These are phyloP conservation scores for Madoqua kirkii DNA, from an alignment of 2,113 vertebrate species.

Conservation along the genomic window DNA sequence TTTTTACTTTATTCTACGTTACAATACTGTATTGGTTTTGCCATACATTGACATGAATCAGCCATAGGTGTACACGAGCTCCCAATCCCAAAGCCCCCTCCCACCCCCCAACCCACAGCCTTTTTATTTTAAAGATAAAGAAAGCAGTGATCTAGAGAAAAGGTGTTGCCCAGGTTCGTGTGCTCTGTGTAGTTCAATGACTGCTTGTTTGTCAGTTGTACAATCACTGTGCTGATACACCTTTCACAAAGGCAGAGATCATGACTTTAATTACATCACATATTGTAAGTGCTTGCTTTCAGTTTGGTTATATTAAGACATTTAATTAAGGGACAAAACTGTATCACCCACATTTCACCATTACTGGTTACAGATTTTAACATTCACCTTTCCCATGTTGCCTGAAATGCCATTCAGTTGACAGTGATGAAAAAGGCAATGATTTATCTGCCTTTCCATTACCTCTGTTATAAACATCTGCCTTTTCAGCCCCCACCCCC, in stretches of 20 bases:
- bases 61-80: no score
- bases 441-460: not conserved
- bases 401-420: not conserved
- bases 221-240: not conserved
- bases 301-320: slow-evolving; percentile 7
- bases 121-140: not conserved
- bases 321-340: slow-evolving; percentile 22
- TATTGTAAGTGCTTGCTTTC: not conserved
- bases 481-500: not conserved
- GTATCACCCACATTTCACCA: not conserved
- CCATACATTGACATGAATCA: no score
- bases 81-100: no score
- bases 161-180: accelerated
- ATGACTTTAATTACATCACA: slow-evolving; percentile 1
- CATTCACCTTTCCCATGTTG: not conserved
- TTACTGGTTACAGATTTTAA: not conserved
- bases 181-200: not conserved
- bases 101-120: no score
- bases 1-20: no score
- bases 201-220: not conserved
- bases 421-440: not conserved
- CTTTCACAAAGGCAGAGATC: not conserved
- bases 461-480: not conserved
- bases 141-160: not conserved
- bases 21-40: no score